These are phyloP conservation scores for Sebastes glaucus DNA, from an alignment of 2,797 vertebrate species.

Conservation along the genomic window DNA sequence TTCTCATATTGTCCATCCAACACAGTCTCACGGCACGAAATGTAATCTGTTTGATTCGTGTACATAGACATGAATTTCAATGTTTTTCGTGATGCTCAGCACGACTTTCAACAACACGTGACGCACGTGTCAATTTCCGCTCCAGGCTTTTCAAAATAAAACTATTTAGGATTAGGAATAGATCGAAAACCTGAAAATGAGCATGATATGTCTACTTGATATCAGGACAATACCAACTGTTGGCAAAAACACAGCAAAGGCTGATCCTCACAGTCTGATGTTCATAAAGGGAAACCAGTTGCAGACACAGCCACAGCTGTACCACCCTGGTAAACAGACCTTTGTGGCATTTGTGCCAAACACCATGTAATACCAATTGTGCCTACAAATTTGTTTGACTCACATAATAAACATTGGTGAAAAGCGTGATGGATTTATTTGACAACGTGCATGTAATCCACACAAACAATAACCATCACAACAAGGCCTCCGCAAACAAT, in stretches of 20 bases:
- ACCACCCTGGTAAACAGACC: not conserved
- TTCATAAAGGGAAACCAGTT: not conserved
- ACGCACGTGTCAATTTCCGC: no score
- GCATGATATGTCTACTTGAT: no score
- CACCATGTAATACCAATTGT: slow-evolving; percentile 23
- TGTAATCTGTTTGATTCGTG: no score
- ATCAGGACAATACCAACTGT: not conserved
- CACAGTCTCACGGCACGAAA: no score
- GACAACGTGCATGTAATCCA: slow-evolving; percentile 5
- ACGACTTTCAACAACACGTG: no score
- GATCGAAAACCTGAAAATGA: no score
- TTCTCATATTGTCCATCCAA: no score
- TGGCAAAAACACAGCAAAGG: not conserved
- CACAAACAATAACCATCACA: slow-evolving; percentile 15
- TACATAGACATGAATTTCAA: no score
- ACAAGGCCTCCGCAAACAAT: slow-evolving; percentile 28
- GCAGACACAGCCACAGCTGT: not conserved
- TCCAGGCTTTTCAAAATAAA: no score
- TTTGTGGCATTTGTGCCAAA: slow-evolving; percentile 10
- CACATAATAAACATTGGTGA: slow-evolving; percentile 21
- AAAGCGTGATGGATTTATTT: slow-evolving; percentile 23
- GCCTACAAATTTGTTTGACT: slow-evolving; percentile 10
- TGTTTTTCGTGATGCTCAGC: no score
- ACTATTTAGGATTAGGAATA: no score
- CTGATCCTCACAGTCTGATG: not conserved